Conservation (phyloP, 2,113 vertebrate genomes). For the Ptychochromis oligacanthus region DNA sequence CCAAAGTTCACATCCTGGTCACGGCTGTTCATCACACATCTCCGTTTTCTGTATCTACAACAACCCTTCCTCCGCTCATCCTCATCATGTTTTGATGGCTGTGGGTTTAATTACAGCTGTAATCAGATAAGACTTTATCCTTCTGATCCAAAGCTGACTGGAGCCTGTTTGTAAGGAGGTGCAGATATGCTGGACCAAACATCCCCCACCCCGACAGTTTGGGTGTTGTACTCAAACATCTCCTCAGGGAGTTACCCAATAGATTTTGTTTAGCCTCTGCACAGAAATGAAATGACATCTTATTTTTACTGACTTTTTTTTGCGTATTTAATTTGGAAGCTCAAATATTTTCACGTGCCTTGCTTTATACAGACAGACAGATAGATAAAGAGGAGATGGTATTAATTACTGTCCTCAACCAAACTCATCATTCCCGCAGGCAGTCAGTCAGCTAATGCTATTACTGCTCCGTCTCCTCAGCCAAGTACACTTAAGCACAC, state of each 20-base stretch:
- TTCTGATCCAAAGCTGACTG: slow-evolving; percentile 29
- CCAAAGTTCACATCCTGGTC: too few relatives aligned
- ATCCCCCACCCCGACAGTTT: background rate
- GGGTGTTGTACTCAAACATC: slow-evolving; percentile 8
- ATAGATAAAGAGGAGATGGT: background rate
- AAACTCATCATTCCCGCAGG: slow-evolving; percentile 42
- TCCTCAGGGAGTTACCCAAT: background rate
- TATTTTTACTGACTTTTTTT: background rate
- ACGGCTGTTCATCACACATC: background rate
- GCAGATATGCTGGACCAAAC: background rate
- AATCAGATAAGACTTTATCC: slow-evolving; percentile 38
- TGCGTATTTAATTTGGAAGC: background rate
- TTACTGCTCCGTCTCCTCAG: slow-evolving; percentile 49
- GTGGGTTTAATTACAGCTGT: background rate
- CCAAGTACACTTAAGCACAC: background rate
- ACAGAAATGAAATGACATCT: background rate
- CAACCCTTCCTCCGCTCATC: background rate
- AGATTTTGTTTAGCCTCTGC: background rate
- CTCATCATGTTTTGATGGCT: background rate
- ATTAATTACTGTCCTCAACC: slow-evolving; percentile 20
- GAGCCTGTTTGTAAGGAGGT: slow-evolving; percentile 11
- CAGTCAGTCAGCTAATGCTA: slow-evolving; percentile 45
- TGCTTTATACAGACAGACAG: background rate
- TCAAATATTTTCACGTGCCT: background rate
- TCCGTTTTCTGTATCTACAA: background rate